phyloP scores from a whole-genome alignment of 2,113 vertebrate genomes.

The Misgurnus anguillicaudatus region DNA sequence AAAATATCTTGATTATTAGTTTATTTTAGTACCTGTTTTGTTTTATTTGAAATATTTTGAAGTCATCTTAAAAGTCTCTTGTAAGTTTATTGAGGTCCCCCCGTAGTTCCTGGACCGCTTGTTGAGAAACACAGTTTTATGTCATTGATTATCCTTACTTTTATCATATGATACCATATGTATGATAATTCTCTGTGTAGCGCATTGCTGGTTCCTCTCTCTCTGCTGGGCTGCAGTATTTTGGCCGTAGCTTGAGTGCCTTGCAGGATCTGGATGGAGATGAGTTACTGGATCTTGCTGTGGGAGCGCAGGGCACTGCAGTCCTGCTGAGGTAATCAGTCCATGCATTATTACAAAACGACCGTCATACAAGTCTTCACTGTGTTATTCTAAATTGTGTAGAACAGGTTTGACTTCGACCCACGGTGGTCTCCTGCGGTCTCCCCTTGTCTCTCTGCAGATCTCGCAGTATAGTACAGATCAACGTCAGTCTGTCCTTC shows the following conservation, averaged over 20 bases:
- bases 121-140: too few relatives aligned
- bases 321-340: constrained; percentile 81
- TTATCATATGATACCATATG: too few relatives aligned
- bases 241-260: constrained; percentile 89
- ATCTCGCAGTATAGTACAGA: constrained; percentile 82
- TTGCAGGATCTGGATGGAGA: constrained; percentile 87
- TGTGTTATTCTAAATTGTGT: not conserved
- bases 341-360: not conserved
- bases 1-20: too few relatives aligned
- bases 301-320: constrained; percentile 88
- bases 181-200: constrained; percentile 63
- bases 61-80: too few relatives aligned
- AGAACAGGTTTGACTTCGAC: not conserved
- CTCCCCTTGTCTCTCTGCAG: constrained; percentile 61
- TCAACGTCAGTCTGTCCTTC: constrained; percentile 78
- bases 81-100: too few relatives aligned
- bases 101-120: too few relatives aligned
- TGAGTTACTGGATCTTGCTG: constrained; percentile 85
- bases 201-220: constrained; percentile 79
- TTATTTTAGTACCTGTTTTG: too few relatives aligned
- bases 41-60: too few relatives aligned
- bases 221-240: constrained; percentile 81
- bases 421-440: not conserved
- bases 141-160: too few relatives aligned
- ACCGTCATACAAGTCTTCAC: not conserved